phyloP scores from a whole-genome alignment of 1,140 invertebrate genomes.

The Hycleus phaleratus region DNA sequence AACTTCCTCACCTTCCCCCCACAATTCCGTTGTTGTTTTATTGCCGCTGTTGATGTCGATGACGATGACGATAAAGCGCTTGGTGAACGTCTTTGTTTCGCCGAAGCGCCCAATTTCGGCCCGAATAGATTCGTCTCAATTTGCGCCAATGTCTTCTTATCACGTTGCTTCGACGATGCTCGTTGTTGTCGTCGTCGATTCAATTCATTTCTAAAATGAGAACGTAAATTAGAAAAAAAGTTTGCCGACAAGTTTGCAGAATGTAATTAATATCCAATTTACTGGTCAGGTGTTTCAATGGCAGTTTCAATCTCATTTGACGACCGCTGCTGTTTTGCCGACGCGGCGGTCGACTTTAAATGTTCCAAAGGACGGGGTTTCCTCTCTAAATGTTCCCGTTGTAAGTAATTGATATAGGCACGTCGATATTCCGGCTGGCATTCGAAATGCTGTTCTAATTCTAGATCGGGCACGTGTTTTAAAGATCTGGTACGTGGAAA shows the following conservation, averaged over 20 bases:
- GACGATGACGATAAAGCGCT: neutral
- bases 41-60: neutral
- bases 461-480: neutral
- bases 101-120: neutral
- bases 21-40: neutral
- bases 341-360: conserved; percentile 7
- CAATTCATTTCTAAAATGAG: too few species aligned
- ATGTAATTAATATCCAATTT: too few species aligned
- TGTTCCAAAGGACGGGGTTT: conserved; percentile 27
- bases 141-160: neutral
- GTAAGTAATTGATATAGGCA: conserved; percentile 39
- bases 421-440: conserved; percentile 46
- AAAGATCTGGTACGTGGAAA: neutral
- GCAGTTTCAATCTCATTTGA: neutral
- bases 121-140: conserved; percentile 5
- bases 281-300: neutral
- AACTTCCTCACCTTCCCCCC: neutral
- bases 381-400: conserved; percentile 32
- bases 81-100: too few species aligned
- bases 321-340: neutral
- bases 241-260: too few species aligned
- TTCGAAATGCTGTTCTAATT: conserved; percentile 36
- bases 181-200: neutral
- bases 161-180: neutral
- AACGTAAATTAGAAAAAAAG: too few species aligned